Base-by-base conservation (phyloP, 2,797 vertebrate species). In the Adrianichthys oophorus region DNA sequence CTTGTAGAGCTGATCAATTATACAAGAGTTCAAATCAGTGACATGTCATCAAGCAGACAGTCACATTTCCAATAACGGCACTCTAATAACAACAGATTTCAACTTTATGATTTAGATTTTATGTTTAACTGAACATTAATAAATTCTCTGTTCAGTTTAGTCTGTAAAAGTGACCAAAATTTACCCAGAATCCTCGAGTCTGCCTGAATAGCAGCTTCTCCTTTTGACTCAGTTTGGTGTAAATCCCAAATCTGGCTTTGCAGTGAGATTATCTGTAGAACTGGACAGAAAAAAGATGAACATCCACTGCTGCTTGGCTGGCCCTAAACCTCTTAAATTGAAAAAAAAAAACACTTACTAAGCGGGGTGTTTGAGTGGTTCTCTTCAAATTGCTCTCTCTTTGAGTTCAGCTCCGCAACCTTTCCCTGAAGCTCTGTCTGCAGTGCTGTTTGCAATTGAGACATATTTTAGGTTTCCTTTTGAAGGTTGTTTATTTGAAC, bases 211-310 rank as follows among this genome's bases (percentile, higher is more conserved):
- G 23, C 16, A 21, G n/a, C 5, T 21, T 23, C 19, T 29, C 12
- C 46, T 54, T 10, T 53, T 41, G 37, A 45, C 16, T 52, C 24
- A 3, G 4, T 41, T 18, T 50, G 54, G 4, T 74, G 48, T 52
- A 78, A 41, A 63, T 54, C 61, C 83, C 78, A 84, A 42, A 85
- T 78, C 26, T 82, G 26, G 56, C 48, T 63, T 67, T 83, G 82
- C 64, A 76, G 59, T 1, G 48, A 50, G 62, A 85, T 68, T 47
- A 84, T 76, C 53, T 80, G 15, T 63, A 80, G 24, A 66, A 80
- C 87, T 89, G 47, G 56, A 61, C n/a, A 60, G 40, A 59, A 17
- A 52, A 18, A 14, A 6, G 19, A 19, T 46, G 19, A 46, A 10
- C 17, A 18, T 2, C 41, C 10, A 15, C 15, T 21, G 10, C 23